Conservation (phyloP, 2,888 invertebrate genomes). For the Gordius sp. region DNA sequence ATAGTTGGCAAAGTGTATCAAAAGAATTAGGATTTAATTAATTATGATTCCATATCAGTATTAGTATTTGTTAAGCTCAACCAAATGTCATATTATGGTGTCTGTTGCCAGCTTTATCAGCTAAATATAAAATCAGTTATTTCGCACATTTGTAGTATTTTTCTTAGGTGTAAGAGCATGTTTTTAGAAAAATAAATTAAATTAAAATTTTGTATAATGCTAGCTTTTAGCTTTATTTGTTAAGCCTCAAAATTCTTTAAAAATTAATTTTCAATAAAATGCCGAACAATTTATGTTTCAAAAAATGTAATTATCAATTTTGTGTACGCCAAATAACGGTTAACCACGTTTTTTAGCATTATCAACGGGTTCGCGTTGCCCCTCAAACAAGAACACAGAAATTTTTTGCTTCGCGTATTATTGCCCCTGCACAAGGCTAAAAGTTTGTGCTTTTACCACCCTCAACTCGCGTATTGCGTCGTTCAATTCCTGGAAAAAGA, state of each 20-base stretch:
- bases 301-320: slow-evolving; percentile 14
- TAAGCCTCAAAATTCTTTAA: background rate
- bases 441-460: slow-evolving; percentile 79
- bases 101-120: no score
- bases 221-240: background rate
- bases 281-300: background rate
- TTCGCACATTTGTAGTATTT: no score
- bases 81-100: no score
- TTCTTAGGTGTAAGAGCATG: no score
- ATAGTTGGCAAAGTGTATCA: no score
- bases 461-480: slow-evolving; percentile 88
- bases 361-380: slow-evolving; percentile 95
- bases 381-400: slow-evolving; percentile 86
- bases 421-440: slow-evolving; percentile 85
- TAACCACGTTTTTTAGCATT: slow-evolving; percentile 50
- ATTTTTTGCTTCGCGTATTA: slow-evolving; percentile 72
- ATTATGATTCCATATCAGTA: no score
- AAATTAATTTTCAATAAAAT: slow-evolving; percentile 16
- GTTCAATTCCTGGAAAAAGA: slow-evolving; percentile 96
- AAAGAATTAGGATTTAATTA: no score
- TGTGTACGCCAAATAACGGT: slow-evolving; percentile 14
- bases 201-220: no score
- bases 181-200: no score
- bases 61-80: no score
- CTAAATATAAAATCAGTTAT: no score